These are phyloP conservation scores for Pandemis corylana DNA, from an alignment of 2,888 invertebrate species.

Conservation along the genomic window DNA sequence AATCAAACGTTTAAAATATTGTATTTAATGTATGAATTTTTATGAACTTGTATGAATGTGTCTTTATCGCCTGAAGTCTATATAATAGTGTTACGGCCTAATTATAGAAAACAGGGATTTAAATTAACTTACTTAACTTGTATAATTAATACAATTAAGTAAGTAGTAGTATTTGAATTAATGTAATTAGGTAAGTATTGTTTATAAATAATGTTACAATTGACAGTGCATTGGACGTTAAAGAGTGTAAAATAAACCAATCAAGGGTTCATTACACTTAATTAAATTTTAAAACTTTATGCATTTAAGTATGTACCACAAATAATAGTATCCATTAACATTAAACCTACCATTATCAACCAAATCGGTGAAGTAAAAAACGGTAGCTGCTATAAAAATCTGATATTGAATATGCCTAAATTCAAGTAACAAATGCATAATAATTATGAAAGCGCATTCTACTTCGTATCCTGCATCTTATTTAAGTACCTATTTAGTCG, in stretches of 20 bases:
- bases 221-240: slow-evolving; percentile 11
- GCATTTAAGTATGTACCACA: no score
- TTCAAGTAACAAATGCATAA: background rate
- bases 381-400: no score
- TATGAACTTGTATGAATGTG: no score
- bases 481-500: no score
- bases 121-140: slow-evolving; percentile 11
- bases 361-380: no score
- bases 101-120: background rate
- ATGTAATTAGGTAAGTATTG: slow-evolving; percentile 30
- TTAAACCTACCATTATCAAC: background rate
- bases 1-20: no score
- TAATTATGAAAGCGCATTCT: background rate
- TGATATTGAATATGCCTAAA: no score
- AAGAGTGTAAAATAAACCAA: background rate
- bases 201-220: slow-evolving; percentile 27
- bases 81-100: no score
- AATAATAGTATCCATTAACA: background rate
- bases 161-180: slow-evolving; percentile 11
- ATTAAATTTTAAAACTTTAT: no score
- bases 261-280: slow-evolving; percentile 18
- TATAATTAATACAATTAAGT: background rate
- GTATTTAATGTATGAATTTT: no score
- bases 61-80: no score
- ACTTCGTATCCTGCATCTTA: background rate